These are phyloP conservation scores for Epicampocera succincta DNA, from an alignment of 2,888 invertebrate species.

Conservation along the genomic window DNA sequence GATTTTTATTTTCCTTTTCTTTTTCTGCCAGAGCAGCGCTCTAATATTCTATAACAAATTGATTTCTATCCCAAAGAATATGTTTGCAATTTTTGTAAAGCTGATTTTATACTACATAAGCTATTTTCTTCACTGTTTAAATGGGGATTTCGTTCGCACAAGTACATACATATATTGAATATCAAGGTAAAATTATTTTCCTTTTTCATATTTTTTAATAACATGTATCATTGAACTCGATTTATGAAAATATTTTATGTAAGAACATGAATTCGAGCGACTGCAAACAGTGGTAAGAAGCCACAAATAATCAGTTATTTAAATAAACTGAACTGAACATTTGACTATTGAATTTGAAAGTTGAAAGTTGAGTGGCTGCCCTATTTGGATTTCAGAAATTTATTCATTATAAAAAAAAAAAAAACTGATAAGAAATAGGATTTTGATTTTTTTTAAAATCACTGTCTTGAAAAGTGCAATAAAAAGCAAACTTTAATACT, in stretches of 20 bases:
- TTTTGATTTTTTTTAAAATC: not conserved
- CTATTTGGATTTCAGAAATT: too few species aligned
- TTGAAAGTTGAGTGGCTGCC: too few species aligned
- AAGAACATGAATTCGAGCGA: not conserved
- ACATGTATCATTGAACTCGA: constrained; percentile 56
- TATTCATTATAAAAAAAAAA: too few species aligned
- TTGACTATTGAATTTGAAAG: too few species aligned
- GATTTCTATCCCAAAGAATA: constrained; percentile 38
- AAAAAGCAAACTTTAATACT: constrained; percentile 8
- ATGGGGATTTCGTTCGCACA: constrained; percentile 14
- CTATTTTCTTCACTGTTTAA: not conserved
- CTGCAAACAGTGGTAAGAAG: not conserved
- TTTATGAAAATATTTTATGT: constrained; percentile 35
- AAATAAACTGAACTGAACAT: not conserved
- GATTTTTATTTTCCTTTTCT: not conserved
- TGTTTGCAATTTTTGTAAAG: constrained; percentile 27
- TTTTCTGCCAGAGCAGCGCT: not conserved
- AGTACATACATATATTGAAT: constrained; percentile 26
- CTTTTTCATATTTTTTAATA: constrained; percentile 47
- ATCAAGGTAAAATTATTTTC: constrained; percentile 38
- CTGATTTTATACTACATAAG: constrained; percentile 37
- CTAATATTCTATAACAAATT: constrained; percentile 32
- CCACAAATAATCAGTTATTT: not conserved
- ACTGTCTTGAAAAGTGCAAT: constrained; percentile 34
- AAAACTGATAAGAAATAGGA: too few species aligned